Percentiles rank a stretch among this genome's conserved stretches.
These are phyloP conservation scores for Sinella curviseta DNA, from an alignment of 1,140 invertebrate species.

Conservation along the genomic window DNA sequence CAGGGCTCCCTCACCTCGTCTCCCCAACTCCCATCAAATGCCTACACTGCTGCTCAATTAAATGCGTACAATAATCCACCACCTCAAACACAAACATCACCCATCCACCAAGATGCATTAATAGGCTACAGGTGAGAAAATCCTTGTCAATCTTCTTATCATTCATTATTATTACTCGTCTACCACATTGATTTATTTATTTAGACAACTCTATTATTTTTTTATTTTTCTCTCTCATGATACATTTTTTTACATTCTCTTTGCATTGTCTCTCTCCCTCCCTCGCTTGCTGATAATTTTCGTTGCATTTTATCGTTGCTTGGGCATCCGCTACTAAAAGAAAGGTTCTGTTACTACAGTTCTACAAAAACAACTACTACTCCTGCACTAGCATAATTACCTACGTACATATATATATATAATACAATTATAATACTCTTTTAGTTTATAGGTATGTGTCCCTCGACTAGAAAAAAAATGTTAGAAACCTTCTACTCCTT, in stretches of 20 bases:
- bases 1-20: neutral
- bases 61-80: conserved; percentile 20
- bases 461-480: neutral
- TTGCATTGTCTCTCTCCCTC: no score
- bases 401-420: neutral
- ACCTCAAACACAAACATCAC: conserved; percentile 9
- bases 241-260: neutral
- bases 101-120: neutral
- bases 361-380: no score
- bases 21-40: conserved; percentile 1
- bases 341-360: neutral
- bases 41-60: conserved; percentile 7
- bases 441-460: neutral
- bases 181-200: conserved; percentile 6
- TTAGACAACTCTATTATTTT: neutral
- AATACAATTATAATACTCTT: neutral
- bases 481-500: neutral
- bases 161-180: neutral
- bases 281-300: no score
- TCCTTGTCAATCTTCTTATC: conserved; percentile 9
- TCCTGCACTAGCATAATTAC: no score
- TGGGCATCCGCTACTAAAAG: neutral
- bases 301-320: neutral
- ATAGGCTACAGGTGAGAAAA: conserved; percentile 22
- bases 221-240: neutral